A percentile compares a stretch with the other conserved stretches of the same genome.
These are phyloP conservation scores for Geopemphigus sp. DNA, from an alignment of 1,140 invertebrate species.

Conservation along the genomic window DNA sequence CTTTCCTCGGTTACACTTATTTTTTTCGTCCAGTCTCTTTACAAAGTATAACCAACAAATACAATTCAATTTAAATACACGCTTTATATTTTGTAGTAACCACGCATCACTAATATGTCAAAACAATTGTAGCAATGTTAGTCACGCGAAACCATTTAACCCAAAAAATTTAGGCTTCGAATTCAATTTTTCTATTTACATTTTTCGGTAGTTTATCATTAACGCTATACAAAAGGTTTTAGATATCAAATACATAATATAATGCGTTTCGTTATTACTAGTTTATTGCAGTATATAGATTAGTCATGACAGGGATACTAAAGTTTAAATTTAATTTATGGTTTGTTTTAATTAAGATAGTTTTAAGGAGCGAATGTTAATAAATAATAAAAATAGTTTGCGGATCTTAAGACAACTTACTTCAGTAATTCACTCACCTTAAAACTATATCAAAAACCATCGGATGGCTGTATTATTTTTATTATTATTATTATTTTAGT, in stretches of 20 bases:
- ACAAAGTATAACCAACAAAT: too few species aligned
- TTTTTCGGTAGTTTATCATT: not conserved
- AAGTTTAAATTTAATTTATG: constrained; percentile 26
- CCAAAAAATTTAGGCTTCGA: too few species aligned
- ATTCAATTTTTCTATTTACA: too few species aligned
- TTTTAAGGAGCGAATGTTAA: not conserved
- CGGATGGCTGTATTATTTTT: too few species aligned
- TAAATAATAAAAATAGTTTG: not conserved
- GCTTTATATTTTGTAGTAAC: too few species aligned
- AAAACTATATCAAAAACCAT: not conserved
- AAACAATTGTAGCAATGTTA: too few species aligned
- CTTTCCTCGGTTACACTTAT: too few species aligned
- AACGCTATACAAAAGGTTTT: not conserved
- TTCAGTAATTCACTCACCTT: not conserved
- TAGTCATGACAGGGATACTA: not conserved
- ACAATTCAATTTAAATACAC: too few species aligned
- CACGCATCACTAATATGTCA: too few species aligned
- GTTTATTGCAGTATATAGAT: constrained; percentile 11
- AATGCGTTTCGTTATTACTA: not conserved
- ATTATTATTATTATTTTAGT: not conserved
- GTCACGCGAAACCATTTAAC: too few species aligned
- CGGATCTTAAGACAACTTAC: not conserved
- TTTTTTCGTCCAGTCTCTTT: too few species aligned
- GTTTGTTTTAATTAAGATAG: constrained; percentile 28
- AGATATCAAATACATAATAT: not conserved